These are phyloP conservation scores for Penaeus monodon DNA, from an alignment of 2,888 invertebrate species.

Conservation along the genomic window DNA sequence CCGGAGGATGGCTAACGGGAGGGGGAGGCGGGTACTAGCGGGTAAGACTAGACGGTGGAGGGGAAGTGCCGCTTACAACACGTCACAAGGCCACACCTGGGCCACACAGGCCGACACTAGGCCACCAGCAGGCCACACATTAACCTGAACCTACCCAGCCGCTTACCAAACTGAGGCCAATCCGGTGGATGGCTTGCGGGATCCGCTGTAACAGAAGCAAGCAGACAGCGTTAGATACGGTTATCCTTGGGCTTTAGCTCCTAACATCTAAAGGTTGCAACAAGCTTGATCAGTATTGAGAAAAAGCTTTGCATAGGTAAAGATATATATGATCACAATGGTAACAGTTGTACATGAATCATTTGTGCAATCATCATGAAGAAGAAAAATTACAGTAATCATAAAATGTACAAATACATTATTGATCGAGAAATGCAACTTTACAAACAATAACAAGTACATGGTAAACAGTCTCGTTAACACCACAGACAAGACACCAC, in stretches of 20 bases:
- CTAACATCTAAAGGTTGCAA: too few species aligned
- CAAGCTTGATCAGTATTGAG: neutral
- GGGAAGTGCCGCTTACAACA: slow-evolving; percentile 43
- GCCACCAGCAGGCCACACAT: slow-evolving; percentile 46
- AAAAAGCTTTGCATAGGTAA: too few species aligned
- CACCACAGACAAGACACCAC: too few species aligned
- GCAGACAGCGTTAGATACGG: slow-evolving; percentile 24
- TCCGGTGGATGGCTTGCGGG: slow-evolving; percentile 65
- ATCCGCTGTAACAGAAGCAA: slow-evolving; percentile 60
- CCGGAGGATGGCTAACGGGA: neutral
- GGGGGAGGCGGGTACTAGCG: neutral
- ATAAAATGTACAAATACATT: too few species aligned
- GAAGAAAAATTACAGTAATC: too few species aligned
- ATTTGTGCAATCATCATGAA: too few species aligned
- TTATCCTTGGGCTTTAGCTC: too few species aligned
- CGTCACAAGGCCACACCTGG: slow-evolving; percentile 41
- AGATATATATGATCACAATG: too few species aligned
- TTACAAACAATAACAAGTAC: too few species aligned
- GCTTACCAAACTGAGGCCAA: slow-evolving; percentile 65
- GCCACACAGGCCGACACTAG: slow-evolving; percentile 26
- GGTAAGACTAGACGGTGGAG: slow-evolving; percentile 11
- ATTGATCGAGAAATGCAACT: too few species aligned
- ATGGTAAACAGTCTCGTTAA: too few species aligned
- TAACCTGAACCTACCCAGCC: slow-evolving; percentile 63
- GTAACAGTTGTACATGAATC: too few species aligned